Conservation (phyloP, 2,888 invertebrate genomes). For the Tinea semifulvella region DNA sequence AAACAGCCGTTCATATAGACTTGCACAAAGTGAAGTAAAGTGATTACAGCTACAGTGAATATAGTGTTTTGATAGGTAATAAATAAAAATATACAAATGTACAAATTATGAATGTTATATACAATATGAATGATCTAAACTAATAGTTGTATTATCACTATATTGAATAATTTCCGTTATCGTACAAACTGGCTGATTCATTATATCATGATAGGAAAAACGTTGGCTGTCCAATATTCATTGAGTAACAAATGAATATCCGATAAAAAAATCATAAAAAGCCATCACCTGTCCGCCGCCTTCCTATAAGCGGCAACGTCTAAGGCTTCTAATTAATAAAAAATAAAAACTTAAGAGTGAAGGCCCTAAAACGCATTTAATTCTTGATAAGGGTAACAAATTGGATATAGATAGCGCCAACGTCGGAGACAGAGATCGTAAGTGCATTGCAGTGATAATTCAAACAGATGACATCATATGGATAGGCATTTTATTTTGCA, state of each 20-base stretch:
- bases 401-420: slow-evolving; percentile 62
- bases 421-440: slow-evolving; percentile 60
- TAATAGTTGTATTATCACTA: slow-evolving; percentile 2
- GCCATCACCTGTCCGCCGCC: slow-evolving; percentile 49
- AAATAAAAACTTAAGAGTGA: slow-evolving; percentile 45
- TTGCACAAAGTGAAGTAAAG: no score
- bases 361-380: slow-evolving; percentile 64
- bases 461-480: slow-evolving; percentile 32
- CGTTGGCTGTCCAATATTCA: slow-evolving; percentile 31
- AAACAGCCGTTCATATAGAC: no score
- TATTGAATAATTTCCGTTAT: neutral
- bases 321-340: slow-evolving; percentile 55
- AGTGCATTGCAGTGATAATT: slow-evolving; percentile 63
- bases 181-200: slow-evolving; percentile 21
- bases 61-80: no score
- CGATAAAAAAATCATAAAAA: slow-evolving; percentile 55
- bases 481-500: no score
- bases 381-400: slow-evolving; percentile 66
- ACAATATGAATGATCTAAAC: no score
- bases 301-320: slow-evolving; percentile 35
- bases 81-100: no score
- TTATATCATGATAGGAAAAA: slow-evolving; percentile 24
- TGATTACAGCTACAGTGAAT: no score
- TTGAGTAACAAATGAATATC: slow-evolving; percentile 45
- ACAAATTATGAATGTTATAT: no score